phyloP scores from a whole-genome alignment of 2,113 vertebrate genomes.

The Vidua chalybeata region DNA sequence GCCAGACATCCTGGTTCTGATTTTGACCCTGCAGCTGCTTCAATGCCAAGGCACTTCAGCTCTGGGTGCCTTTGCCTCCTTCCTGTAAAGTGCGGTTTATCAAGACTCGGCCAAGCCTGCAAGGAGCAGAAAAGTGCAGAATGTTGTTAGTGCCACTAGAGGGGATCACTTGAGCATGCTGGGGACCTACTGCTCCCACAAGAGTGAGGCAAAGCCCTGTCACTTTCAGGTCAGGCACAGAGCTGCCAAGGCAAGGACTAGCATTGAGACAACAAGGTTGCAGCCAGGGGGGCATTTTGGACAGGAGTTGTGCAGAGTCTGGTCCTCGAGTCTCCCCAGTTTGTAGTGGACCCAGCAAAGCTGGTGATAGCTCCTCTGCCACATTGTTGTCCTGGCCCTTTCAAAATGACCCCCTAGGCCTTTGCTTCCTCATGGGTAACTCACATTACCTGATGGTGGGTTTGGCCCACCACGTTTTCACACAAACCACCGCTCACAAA shows the following conservation, averaged over 20 bases:
- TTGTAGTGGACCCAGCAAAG: not conserved
- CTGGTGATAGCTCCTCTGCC: not conserved
- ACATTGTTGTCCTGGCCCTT: not conserved
- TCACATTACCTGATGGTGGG: rapidly evolving
- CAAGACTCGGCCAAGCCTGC: not conserved
- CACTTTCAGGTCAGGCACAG: not conserved
- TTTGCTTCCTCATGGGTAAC: not conserved
- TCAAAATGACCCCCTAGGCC: not conserved
- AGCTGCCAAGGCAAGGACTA: not conserved
- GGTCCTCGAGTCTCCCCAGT: not conserved
- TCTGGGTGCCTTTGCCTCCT: not conserved
- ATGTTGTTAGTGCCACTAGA: not conserved
- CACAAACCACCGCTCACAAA: not conserved
- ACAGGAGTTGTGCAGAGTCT: not conserved
- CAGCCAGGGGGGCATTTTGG: not conserved
- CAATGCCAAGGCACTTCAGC: not conserved
- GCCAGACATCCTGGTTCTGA: not conserved
- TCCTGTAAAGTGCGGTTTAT: not conserved
- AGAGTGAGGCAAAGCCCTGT: not conserved
- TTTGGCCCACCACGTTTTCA: not conserved
- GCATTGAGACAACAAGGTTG: not conserved
- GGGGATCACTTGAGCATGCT: not conserved
- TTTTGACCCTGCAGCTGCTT: not conserved
- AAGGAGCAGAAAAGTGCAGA: not conserved
- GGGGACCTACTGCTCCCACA: not conserved